These are phyloP conservation scores for Colossoma macropomum DNA, from an alignment of 2,113 vertebrate genomes.

Conservation along the genomic window DNA sequence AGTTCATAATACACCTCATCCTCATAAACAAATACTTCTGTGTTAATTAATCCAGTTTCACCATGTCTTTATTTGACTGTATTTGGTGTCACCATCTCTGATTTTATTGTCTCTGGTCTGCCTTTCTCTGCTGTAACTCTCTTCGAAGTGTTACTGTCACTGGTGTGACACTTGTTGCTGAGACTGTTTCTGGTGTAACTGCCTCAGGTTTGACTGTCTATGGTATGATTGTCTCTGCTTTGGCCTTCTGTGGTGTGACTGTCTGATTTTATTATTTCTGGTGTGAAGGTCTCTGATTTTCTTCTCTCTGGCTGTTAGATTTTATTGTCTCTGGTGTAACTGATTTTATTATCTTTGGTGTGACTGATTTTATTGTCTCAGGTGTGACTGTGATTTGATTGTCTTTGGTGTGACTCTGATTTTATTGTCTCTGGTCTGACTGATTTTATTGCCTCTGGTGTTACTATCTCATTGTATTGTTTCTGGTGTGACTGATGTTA, in stretches of 20 bases:
- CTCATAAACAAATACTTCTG: background rate
- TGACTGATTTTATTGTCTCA: background rate
- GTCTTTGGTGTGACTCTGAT: too few relatives aligned
- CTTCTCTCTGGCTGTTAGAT: too few relatives aligned
- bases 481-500: too few relatives aligned
- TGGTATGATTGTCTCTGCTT: background rate
- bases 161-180: background rate
- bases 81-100: conserved; percentile 70
- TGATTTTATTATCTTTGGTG: background rate
- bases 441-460: too few relatives aligned
- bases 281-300: too few relatives aligned
- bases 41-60: conserved; percentile 56
- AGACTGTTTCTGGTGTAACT: background rate
- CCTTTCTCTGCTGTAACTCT: too few relatives aligned
- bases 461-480: too few relatives aligned
- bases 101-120: conserved; percentile 59
- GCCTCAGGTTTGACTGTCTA: background rate
- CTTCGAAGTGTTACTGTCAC: background rate
- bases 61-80: too few relatives aligned
- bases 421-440: too few relatives aligned
- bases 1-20: conserved; percentile 73
- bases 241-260: background rate
- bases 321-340: too few relatives aligned
- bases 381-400: too few relatives aligned
- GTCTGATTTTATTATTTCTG: background rate